Base-by-base conservation (phyloP, 1,140 invertebrate genomes). In the Drosophila paulistorum region DNA sequence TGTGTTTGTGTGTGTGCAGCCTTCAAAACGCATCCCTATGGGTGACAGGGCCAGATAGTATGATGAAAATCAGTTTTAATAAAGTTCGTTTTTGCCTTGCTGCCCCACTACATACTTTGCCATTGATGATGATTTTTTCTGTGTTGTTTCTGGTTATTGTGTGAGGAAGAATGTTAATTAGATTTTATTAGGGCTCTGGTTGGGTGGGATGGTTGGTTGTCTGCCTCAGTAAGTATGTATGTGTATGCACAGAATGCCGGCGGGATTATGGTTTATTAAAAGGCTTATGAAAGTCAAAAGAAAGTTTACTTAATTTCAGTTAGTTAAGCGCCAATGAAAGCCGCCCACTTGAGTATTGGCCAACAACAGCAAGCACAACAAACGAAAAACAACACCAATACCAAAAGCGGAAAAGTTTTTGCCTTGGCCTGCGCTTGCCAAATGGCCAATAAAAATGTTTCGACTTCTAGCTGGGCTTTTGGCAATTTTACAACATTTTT, bases 231-330 rank as follows among this genome's bases (percentile, higher is more conserved):
- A 23, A 23, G 20, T 23, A 23, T 23, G 20, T 23, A 2, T 68
- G 74, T 68, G 66, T 37, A 73, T 33, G 72, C 58, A 54, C 67
- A 80, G 71, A 89, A 89, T 82, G 68, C 84, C 84, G 61, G 71
- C 37, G 84, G 84, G 84, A 89, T 89, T 89, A 84, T 89, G 77
- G 77, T 81, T 89, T 89, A 89, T 89, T 89, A 89, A 89, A 89
- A 89, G 84, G 84, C 84, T 89, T 89, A 89, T 89, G 84, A 89
- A 89, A 89, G 84, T 89, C 84, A 89, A 89, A 89, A 89, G 84
- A 89, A 89, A 89, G 85, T 89, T 89, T 89, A 80, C 84, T 89
- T 89, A 89, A 89, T 89, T 89, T 89, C 79, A 89, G 83, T 87
- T 87, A 87, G 83, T 87, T 87, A 89, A 89, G 84, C 83, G 80